Evolutionary conservation across 2,113 vertebrate genomes (phyloP).

Genomic region (Holacanthus passer): DNA sequence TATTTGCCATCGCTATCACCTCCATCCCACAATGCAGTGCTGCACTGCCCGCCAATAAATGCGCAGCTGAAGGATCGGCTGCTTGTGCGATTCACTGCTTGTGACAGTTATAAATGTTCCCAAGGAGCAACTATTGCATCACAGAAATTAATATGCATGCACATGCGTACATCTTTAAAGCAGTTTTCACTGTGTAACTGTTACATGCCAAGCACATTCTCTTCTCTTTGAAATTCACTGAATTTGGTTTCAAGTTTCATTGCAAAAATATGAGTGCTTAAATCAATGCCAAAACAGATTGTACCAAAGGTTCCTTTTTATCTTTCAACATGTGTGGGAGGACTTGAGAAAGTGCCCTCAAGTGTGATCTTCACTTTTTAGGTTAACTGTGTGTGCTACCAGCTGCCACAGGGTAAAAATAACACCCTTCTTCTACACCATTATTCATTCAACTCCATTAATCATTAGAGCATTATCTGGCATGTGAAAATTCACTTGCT

Average conservation of each 20-base stretch:
- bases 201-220: not conserved
- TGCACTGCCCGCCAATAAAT: slow-evolving; percentile 47
- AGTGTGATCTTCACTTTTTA: slow-evolving; percentile 76
- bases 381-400: slow-evolving; percentile 73
- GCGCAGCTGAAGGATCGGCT: slow-evolving; percentile 34
- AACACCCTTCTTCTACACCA: slow-evolving; percentile 70
- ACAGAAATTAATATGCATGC: slow-evolving; percentile 16
- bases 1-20: slow-evolving; percentile 40
- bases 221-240: slow-evolving; percentile 30
- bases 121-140: slow-evolving; percentile 29
- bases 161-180: not conserved
- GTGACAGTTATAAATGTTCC: slow-evolving; percentile 21
- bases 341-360: slow-evolving; percentile 69
- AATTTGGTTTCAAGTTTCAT: slow-evolving; percentile 17
- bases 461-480: slow-evolving; percentile 83
- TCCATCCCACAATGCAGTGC: slow-evolving; percentile 45
- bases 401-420: slow-evolving; percentile 76
- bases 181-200: not conserved
- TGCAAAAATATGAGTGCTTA: slow-evolving; percentile 21
- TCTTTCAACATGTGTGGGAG: slow-evolving; percentile 73
- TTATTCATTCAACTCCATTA: slow-evolving; percentile 82
- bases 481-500: slow-evolving; percentile 82
- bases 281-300: slow-evolving; percentile 53
- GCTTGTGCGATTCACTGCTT: slow-evolving; percentile 4
- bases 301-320: slow-evolving; percentile 59